Evolutionary conservation across 2,888 invertebrate genomes (phyloP).

Genomic region (Drosophila trichaetosa): DNA sequence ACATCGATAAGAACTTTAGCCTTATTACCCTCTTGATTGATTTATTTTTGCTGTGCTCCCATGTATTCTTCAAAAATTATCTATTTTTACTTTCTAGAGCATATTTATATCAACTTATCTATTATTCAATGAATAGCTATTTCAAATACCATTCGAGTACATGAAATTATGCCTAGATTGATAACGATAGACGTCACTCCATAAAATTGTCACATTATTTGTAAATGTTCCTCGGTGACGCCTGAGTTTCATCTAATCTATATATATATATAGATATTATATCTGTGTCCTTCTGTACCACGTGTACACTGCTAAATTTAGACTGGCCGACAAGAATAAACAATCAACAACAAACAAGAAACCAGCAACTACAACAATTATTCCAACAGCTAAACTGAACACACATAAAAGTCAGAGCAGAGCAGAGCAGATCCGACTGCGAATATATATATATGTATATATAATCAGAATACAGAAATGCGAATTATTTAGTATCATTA

Average conservation of each 20-base stretch:
- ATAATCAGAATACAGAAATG: slow-evolving; percentile 36
- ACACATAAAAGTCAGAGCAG: slow-evolving; percentile 13
- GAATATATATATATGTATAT: background rate
- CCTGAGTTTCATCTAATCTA: slow-evolving; percentile 54
- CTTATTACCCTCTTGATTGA: too few species aligned
- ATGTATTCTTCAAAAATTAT: too few species aligned
- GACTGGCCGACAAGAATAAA: slow-evolving; percentile 19
- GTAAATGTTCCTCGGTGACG: slow-evolving; percentile 30
- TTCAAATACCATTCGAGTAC: too few species aligned
- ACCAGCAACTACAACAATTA: slow-evolving; percentile 25
- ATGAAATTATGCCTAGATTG: background rate
- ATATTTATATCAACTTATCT: too few species aligned
- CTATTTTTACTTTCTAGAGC: too few species aligned
- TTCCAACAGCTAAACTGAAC: slow-evolving; percentile 40
- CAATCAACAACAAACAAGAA: slow-evolving; percentile 3
- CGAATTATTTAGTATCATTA: slow-evolving; percentile 35
- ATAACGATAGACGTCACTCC: slow-evolving; percentile 7
- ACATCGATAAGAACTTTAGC: too few species aligned
- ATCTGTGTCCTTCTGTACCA: background rate
- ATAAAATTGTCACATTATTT: slow-evolving; percentile 33
- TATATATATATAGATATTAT: background rate
- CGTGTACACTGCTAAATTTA: slow-evolving; percentile 40
- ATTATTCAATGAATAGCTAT: too few species aligned
- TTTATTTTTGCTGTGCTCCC: too few species aligned
- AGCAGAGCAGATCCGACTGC: background rate